Evolutionary conservation across 2,888 invertebrate species (phyloP), one percentile per base, ranked within the genome.

Genomic region (Thecocarcelia acutangulata): DNA sequence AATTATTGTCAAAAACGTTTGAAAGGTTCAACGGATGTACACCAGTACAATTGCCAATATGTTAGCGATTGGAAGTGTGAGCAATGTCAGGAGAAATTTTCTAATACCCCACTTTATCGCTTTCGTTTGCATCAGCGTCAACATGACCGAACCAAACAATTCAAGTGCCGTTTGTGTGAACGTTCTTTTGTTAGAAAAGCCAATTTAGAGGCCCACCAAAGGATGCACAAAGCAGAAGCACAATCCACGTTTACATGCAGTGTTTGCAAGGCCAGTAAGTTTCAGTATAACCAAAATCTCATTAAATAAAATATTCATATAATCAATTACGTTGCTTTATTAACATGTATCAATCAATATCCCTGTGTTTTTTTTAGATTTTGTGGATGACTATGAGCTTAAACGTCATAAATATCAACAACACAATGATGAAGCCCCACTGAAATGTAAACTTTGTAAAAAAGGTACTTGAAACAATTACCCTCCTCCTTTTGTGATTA

Each of bases 11-110:
- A 80, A 46, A 84, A 83, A 37, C 54, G 21, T 3, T 17, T 85
- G 40, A 78, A 79, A 1, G 66, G 78, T 0, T 40, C 85, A 0
- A 44, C 46, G 3, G 83, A 84, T 11, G 72, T 81, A 8, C 85
- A 85, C 54, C 76, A 84, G 48, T 69, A 78, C 8, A 81, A 56
- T 40, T 85, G 85, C 13, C 75, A 80, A 58, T 84, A 76, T 70
- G 8, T 85, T 1, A 81, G 84, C 2, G 83, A 85, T 59, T 85
- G 85, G 85, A 61, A 84, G 63, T 85, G 85, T 72, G 15, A 66
- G 5, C 48, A 63, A 0, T 85, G 85, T 15, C 77, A 80, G 1
- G 64, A 83, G 33, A 63, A 80, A 44, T 84, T 85, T 46, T 15
- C 15, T 1, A 80, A 83, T 37, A 80, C 75, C 9, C 81, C 85